A percentile compares a stretch with the other conserved stretches of the same genome.
phyloP scores from a whole-genome alignment of 1,140 invertebrate species.

The Penaeus japonicus region DNA sequence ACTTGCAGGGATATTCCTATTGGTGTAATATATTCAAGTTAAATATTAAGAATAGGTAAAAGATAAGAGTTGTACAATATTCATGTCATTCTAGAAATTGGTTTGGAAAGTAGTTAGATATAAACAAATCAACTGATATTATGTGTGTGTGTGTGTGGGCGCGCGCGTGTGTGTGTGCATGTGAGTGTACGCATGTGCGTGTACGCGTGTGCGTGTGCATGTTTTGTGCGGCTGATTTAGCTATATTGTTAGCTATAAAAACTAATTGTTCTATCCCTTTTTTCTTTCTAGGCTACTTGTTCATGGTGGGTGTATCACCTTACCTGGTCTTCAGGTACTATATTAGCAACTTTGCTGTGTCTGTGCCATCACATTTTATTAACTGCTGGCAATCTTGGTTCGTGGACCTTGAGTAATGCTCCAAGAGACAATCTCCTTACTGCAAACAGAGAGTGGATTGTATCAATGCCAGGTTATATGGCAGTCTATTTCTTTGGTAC shows the following conservation, averaged over 20 bases:
- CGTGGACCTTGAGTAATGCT: conserved; percentile 15
- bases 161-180: too few species aligned
- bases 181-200: too few species aligned
- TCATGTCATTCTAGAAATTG: too few species aligned
- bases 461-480: conserved; percentile 32
- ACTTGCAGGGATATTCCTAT: too few species aligned
- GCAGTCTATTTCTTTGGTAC: conserved; percentile 37
- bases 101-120: too few species aligned
- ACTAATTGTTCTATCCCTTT: neutral
- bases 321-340: neutral
- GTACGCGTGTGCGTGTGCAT: too few species aligned
- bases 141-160: too few species aligned
- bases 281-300: conserved; percentile 10
- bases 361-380: conserved; percentile 23
- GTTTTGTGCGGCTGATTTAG: neutral
- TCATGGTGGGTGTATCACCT: conserved; percentile 34
- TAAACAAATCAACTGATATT: neutral
- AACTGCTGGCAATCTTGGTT: neutral
- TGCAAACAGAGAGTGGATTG: conserved; percentile 53
- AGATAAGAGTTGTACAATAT: too few species aligned
- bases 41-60: too few species aligned
- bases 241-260: neutral
- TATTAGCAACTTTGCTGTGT: neutral
- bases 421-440: conserved; percentile 18
- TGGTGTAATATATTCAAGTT: too few species aligned